Conservation (phyloP, 2,797 vertebrate species). For the Huso huso region DNA sequence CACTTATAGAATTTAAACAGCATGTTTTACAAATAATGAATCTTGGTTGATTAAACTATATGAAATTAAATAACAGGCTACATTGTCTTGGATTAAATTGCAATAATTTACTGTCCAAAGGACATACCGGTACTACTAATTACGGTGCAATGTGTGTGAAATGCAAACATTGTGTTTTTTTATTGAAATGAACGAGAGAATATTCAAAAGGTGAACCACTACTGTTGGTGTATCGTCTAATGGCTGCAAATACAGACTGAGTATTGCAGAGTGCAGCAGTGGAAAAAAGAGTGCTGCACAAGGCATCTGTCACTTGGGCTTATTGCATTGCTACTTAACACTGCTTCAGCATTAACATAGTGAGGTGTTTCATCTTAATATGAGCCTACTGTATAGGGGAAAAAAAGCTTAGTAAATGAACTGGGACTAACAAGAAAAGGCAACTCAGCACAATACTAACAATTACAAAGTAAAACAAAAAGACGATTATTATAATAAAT, state of each 20-base stretch:
- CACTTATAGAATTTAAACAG: no score
- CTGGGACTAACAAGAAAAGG: slow-evolving; percentile 30
- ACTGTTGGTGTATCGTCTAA: no score
- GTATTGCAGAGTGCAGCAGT: neutral
- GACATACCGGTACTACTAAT: no score
- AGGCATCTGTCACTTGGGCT: neutral
- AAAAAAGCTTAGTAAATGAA: slow-evolving; percentile 20
- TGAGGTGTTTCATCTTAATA: slow-evolving; percentile 28
- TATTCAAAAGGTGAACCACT: no score
- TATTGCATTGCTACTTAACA: slow-evolving; percentile 1
- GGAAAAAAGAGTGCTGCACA: slow-evolving; percentile 1
- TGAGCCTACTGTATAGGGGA: slow-evolving; percentile 4
- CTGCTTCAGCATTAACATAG: slow-evolving; percentile 22
- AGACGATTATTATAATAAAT: slow-evolving; percentile 46
- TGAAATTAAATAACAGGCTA: no score
- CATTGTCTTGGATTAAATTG: no score
- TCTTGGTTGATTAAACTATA: no score
- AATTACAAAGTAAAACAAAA: slow-evolving; percentile 16
- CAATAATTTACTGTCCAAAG: no score
- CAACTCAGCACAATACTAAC: slow-evolving; percentile 33
- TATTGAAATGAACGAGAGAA: no score
- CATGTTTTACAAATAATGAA: no score
- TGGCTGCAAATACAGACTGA: slow-evolving; percentile 1
- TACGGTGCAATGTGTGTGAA: no score
- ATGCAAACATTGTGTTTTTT: no score